A percentile compares a stretch with the other conserved stretches of the same genome.
Conservation (phyloP, 2,888 invertebrate genomes). For the Melanargia galathea region DNA sequence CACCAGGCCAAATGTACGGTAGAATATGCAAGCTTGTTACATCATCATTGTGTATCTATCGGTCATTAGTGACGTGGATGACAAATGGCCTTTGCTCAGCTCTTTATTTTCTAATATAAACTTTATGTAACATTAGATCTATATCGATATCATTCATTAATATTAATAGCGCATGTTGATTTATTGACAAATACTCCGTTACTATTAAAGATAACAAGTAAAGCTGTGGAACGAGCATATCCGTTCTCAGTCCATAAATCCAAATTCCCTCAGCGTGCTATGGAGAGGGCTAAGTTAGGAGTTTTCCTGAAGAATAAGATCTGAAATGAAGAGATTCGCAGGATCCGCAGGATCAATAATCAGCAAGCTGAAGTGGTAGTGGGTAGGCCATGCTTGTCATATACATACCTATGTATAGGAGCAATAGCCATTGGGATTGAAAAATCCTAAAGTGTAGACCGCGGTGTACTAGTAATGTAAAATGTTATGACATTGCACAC, state of each 20-base stretch:
- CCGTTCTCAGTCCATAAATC: too few species aligned
- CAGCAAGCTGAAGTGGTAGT: too few species aligned
- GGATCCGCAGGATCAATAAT: too few species aligned
- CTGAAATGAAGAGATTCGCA: too few species aligned
- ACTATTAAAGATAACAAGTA: not conserved
- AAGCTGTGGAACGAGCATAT: not conserved
- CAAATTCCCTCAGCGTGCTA: too few species aligned
- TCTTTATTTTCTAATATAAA: conserved; percentile 21
- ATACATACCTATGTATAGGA: too few species aligned
- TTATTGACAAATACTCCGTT: not conserved
- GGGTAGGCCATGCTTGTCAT: too few species aligned
- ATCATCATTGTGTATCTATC: conserved; percentile 11
- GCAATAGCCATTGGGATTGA: too few species aligned
- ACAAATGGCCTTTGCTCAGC: conserved; percentile 30
- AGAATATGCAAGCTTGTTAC: conserved; percentile 17
- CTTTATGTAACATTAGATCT: conserved; percentile 12
- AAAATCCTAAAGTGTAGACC: too few species aligned
- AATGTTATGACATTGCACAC: not conserved
- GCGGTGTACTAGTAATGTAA: not conserved
- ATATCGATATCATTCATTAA: conserved; percentile 4
- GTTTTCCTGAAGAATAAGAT: too few species aligned
- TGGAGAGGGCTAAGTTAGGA: too few species aligned
- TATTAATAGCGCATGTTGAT: conserved; percentile 6
- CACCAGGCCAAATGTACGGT: conserved; percentile 4
- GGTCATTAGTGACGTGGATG: conserved; percentile 21